phyloP scores from a whole-genome alignment of 2,113 vertebrate species.

The Cavia porcellus region DNA sequence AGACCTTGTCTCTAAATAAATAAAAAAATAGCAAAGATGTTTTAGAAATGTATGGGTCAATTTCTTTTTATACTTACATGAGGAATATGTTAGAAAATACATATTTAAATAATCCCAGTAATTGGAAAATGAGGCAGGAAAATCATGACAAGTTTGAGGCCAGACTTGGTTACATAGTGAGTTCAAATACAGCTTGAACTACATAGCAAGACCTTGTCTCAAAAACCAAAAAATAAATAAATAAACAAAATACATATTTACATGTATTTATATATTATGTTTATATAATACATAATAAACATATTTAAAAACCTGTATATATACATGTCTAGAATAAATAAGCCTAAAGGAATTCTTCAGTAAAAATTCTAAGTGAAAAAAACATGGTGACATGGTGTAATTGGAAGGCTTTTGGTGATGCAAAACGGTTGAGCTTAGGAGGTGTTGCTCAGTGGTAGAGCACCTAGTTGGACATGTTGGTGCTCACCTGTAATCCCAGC shows the following conservation, averaged over 20 bases:
- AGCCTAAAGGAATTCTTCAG: neutral
- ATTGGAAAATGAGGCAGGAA: neutral
- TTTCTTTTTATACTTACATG: conserved; percentile 24
- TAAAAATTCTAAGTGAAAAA: conserved; percentile 40
- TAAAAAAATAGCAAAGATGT: neutral
- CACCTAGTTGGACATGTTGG: neutral
- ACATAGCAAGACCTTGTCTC: neutral
- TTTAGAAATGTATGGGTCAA: neutral
- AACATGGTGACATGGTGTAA: neutral
- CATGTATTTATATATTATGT: no score
- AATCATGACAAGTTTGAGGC: neutral
- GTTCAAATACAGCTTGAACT: neutral
- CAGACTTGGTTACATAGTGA: neutral
- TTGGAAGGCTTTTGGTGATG: neutral
- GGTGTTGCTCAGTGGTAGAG: neutral
- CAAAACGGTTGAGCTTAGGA: neutral
- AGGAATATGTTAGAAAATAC: neutral
- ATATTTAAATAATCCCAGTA: neutral
- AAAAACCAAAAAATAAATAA: neutral
- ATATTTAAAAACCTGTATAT: neutral
- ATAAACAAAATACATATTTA: no score
- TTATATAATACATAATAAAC: no score
- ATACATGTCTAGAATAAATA: conserved; percentile 8
- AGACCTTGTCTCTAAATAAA: neutral
- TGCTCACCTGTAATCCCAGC: neutral